Evolutionary conservation across 1,140 invertebrate genomes (phyloP), one percentile per base, ranked within the genome.

Genomic region (Trachymyrmex septentrionalis): DNA sequence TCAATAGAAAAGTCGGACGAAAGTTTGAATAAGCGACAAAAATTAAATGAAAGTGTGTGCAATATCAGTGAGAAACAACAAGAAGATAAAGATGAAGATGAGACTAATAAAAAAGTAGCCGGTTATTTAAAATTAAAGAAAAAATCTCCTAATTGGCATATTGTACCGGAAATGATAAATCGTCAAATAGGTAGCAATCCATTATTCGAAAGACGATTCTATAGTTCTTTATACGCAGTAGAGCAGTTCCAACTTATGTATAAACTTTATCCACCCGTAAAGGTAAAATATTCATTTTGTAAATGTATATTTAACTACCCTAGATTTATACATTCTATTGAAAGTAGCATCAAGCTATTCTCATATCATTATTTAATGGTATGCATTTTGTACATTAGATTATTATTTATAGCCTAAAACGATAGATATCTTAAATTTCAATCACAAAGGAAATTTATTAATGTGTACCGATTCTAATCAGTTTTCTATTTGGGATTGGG

Each of bases 401-500:
- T 64, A 21, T 64, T 69, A 66, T 77, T 92, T 91, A 34, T 27
- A 95, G 91, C 99, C n/a, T n/a, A n/a, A n/a, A n/a, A n/a, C n/a
- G n/a, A 27, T 27, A 12, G 99, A 99, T 96, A 97, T 97, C 64
- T 96, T 99, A 57, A 97, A 98, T 95, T 99, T 99, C 94, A 99
- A 99, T 95, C 96, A 96, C 69, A 95, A 96, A 93, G 98, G 98
- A 55, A 96, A 97, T 64, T 95, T 97, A 64, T 94, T 99, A 71
- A 98, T 97, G 0, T 98, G 98, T 93, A 98, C 98, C 4, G 99
- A 98, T 0, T 98, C 99, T 96, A 99, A 99, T 95, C 96, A 96
- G 61, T 96, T 99, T 44, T 96, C 98, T 44, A 94, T 99, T 27
- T 99, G 99, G 99, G 97, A 99, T 93, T 99, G 98, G 98, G 96